Percentiles rank a stretch among this genome's conserved stretches.
Evolutionary conservation across 2,797 vertebrate species (phyloP).

Genomic region (Bovichtus diacanthus): DNA sequence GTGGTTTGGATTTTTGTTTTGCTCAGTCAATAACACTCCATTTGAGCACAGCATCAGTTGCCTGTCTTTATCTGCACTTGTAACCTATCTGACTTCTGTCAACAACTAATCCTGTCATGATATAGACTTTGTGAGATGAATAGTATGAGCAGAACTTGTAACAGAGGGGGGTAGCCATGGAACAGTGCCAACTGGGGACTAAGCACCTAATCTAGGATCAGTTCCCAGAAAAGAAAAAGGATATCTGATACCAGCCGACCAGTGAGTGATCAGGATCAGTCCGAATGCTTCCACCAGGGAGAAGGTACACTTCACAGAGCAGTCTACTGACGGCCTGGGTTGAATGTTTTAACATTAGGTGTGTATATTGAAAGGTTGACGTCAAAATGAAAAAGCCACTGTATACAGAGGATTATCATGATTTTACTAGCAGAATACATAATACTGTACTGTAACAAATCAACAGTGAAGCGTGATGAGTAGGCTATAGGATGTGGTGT

Average conservation of each 20-base stretch:
- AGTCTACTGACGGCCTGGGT: background rate
- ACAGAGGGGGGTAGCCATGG: background rate
- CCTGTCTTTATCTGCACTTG: background rate
- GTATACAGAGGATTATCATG: background rate
- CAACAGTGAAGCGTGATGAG: slow-evolving; percentile 2
- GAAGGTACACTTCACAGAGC: background rate
- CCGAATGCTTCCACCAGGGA: background rate
- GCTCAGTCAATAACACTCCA: slow-evolving; percentile 1
- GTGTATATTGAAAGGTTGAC: background rate
- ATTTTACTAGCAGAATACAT: background rate
- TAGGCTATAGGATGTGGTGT: background rate
- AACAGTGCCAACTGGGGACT: slow-evolving; percentile 7
- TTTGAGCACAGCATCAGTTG: background rate
- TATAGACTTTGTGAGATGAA: slow-evolving; percentile 7
- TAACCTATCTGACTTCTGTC: slow-evolving; percentile 5
- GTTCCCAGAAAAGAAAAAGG: background rate
- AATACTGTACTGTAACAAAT: background rate
- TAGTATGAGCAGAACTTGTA: background rate
- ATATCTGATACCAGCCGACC: background rate
- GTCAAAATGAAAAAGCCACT: background rate
- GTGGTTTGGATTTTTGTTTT: background rate
- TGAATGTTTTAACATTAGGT: background rate
- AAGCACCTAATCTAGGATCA: slow-evolving; percentile 13
- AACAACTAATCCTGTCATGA: slow-evolving; percentile 13
- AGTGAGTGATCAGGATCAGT: slow-evolving; percentile 18